These are phyloP conservation scores for Diprion similis DNA, from an alignment of 1,140 invertebrate genomes.

Conservation along the genomic window DNA sequence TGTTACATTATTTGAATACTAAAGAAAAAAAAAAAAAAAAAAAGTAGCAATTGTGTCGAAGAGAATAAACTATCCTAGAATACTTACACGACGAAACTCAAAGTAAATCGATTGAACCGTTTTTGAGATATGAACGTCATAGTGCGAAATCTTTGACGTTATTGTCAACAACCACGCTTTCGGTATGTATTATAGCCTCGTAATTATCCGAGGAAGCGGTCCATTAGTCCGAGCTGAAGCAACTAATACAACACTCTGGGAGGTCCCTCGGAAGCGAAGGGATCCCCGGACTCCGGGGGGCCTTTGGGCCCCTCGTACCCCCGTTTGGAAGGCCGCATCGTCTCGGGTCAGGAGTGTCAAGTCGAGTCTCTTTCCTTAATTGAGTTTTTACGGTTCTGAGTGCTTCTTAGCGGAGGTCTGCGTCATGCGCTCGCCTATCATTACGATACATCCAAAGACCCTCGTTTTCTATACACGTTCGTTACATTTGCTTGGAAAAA, in stretches of 20 bases:
- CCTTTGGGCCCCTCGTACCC: not conserved
- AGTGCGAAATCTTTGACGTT: too few species aligned
- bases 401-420: not conserved
- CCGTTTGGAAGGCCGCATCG: not conserved
- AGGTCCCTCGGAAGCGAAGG: not conserved
- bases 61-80: too few species aligned
- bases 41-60: too few species aligned
- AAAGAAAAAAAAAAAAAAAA: too few species aligned
- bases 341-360: not conserved
- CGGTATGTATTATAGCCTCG: too few species aligned
- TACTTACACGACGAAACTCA: too few species aligned
- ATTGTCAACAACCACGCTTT: too few species aligned
- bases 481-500: too few species aligned
- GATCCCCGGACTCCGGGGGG: not conserved
- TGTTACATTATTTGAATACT: too few species aligned
- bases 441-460: not conserved
- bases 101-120: too few species aligned
- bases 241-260: not conserved
- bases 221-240: constrained; percentile 2
- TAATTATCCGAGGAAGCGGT: not conserved
- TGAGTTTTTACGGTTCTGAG: constrained; percentile 3
- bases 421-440: not conserved
- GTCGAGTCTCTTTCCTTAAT: not conserved
- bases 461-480: too few species aligned
- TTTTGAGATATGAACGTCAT: too few species aligned